These are phyloP conservation scores for Gymnoscopelus microlampas DNA, from an alignment of 2,797 vertebrate genomes.

Conservation along the genomic window DNA sequence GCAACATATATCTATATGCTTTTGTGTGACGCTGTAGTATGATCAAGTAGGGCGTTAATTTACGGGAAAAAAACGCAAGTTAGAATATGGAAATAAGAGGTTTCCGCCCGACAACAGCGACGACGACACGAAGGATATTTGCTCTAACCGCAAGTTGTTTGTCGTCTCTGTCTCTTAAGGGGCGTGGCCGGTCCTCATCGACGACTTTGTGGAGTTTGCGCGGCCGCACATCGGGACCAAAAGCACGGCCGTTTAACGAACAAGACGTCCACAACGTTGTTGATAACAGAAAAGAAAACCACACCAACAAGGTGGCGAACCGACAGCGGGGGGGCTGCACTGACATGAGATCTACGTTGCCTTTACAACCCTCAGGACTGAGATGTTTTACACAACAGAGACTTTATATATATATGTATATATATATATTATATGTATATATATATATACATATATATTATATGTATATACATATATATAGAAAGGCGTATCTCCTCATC, in stretches of 20 bases:
- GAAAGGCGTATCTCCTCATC: conserved; percentile 90
- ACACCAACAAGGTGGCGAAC: conserved; percentile 77
- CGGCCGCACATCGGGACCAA: conserved; percentile 96
- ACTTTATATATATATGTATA: conserved; percentile 80
- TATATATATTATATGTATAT: conserved; percentile 75
- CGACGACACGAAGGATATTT: no score
- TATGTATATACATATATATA: conserved; percentile 77
- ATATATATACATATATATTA: conserved; percentile 72
- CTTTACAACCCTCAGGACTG: conserved; percentile 86
- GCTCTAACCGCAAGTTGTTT: not conserved
- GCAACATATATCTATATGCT: no score
- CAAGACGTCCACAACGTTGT: conserved; percentile 78
- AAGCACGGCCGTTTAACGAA: conserved; percentile 92
- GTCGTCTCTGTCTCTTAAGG: conserved; percentile 72
- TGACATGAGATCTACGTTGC: conserved; percentile 93
- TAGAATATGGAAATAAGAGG: no score
- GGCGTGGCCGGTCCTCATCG: conserved; percentile 98
- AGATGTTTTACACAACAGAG: conserved; percentile 92
- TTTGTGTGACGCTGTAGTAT: no score
- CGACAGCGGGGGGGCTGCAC: conserved; percentile 87
- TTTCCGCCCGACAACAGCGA: no score
- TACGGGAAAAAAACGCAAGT: no score
- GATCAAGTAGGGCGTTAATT: no score
- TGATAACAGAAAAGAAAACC: conserved; percentile 82
- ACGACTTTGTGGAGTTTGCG: conserved; percentile 99